Base-by-base conservation (phyloP, 1,140 invertebrate species). In the Subanguina moxae region DNA sequence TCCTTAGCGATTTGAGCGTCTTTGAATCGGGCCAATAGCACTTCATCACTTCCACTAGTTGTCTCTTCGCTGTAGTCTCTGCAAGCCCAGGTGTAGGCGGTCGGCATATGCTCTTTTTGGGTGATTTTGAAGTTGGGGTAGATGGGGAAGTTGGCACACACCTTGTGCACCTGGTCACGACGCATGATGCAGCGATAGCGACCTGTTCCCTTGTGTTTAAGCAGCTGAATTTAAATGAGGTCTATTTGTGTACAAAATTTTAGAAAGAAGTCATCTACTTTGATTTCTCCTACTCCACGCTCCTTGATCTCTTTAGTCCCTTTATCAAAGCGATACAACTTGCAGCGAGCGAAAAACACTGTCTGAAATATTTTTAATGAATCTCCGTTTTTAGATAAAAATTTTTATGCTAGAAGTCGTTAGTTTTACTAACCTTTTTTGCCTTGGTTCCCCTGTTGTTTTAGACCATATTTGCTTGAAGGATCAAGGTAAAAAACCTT, bases 161-260 rank as follows among this genome's bases (percentile, higher is more conserved):
- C 48, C 63, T 86, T 86, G 19, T 79, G 72, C 0, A 86, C 83
- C 74, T 86, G 84, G 64, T 86, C 85, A 65, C 85, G 78, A 45
- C 85, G 77, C 73, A 85, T 75, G 57, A 86, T 64, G 30, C 85
- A 59, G 48, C 85, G 78, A 48, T 74, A 73, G 17, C 61, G 57
- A 5, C 65, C 56, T 11, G 63, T 66, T 13, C 28, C 43, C 32
- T 59, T 62, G 58, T 77, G 48, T 28, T 30, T 38, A 9, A 77
- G 70, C 45, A 63, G 52, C 59, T 67, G 15, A 46, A 59, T 52
- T 28, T n/a, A 1, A 21, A 17, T 59, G 62, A n/a, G n/a, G 68
- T 17, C 30, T 9, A 56, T 70, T 48, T n/a, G 11, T n/a, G n/a
- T n/a, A n/a, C n/a, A n/a, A n/a, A n/a, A n/a, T n/a, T n/a, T n/a